phyloP scores from a whole-genome alignment of 2,888 invertebrate species.

The Pteria penguin region DNA sequence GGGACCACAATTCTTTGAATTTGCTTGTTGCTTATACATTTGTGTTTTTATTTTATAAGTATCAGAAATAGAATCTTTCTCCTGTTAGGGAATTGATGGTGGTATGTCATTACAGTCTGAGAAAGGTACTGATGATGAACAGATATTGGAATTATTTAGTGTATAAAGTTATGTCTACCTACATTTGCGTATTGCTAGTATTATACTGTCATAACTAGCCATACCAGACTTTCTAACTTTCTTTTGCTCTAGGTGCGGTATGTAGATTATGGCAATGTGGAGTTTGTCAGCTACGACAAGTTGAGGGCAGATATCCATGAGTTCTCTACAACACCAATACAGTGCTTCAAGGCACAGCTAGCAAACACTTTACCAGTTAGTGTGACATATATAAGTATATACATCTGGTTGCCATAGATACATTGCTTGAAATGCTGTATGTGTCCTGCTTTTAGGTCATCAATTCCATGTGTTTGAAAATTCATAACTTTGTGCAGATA shows the following conservation, averaged over 20 bases:
- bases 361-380: constrained; percentile 82
- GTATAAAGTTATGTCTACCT: background rate
- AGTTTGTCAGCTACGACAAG: constrained; percentile 83
- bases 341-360: constrained; percentile 85
- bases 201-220: too few relatives aligned
- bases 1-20: too few relatives aligned
- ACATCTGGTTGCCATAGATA: too few relatives aligned
- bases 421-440: too few relatives aligned
- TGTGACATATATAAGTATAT: constrained; percentile 24
- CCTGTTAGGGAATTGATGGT: background rate
- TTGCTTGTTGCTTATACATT: too few relatives aligned
- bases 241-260: constrained; percentile 83
- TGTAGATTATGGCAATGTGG: constrained; percentile 91
- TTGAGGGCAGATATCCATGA: constrained; percentile 64
- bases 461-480: too few relatives aligned
- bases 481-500: too few relatives aligned
- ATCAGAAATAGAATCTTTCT: too few relatives aligned
- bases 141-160: background rate
- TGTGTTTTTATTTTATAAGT: too few relatives aligned
- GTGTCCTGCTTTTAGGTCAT: too few relatives aligned
- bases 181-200: too few relatives aligned
- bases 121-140: background rate
- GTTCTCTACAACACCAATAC: constrained; percentile 85
- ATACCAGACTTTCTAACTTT: background rate
- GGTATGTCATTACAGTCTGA: background rate